Conservation (phyloP, 2,797 vertebrate genomes). For the Glossophaga mutica region DNA sequence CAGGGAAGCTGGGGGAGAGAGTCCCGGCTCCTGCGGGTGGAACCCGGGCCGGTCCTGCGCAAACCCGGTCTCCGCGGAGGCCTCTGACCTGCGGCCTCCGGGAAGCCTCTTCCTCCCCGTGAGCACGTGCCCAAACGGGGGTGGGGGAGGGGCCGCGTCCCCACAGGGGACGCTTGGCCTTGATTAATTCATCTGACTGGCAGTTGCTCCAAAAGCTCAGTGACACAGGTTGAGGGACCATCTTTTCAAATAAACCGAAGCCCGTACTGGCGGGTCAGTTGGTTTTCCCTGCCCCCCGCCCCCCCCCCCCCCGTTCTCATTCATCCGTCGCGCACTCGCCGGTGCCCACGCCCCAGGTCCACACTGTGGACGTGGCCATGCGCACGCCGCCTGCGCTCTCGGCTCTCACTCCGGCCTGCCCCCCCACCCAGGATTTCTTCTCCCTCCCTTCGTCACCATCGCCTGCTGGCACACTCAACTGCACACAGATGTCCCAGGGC, state of each 20-base stretch:
- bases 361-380: too few species aligned
- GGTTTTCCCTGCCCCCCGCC: background rate
- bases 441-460: background rate
- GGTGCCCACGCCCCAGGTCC: background rate
- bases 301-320: background rate
- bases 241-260: background rate
- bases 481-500: background rate
- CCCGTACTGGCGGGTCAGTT: background rate
- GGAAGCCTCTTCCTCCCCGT: background rate
- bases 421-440: background rate
- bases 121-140: background rate
- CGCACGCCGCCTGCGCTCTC: background rate
- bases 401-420: too few species aligned
- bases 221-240: background rate
- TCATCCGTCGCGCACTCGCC: background rate
- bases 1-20: background rate
- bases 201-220: background rate
- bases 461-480: background rate
- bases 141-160: accelerated
- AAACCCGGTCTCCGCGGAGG: background rate
- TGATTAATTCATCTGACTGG: background rate
- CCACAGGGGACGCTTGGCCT: background rate
- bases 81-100: background rate
- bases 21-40: background rate
- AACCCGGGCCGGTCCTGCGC: background rate